phyloP scores from a whole-genome alignment of 2,797 vertebrate species.

The Xenentodon cancila region DNA sequence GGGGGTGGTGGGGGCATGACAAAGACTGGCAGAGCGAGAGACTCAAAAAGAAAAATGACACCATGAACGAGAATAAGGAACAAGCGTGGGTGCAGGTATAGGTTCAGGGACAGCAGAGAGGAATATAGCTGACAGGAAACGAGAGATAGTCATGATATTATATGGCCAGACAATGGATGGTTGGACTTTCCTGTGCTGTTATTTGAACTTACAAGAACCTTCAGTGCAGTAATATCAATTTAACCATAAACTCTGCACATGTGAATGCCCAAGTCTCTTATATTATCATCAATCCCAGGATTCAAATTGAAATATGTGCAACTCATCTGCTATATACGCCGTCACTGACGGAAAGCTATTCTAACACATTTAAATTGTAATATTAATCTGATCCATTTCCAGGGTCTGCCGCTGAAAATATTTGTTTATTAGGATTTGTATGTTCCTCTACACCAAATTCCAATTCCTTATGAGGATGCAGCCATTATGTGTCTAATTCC shows the following conservation, averaged over 20 bases:
- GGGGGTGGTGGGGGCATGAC: constrained; percentile 58
- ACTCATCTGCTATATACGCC: constrained; percentile 49
- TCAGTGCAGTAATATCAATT: constrained; percentile 54
- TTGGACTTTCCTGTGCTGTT: constrained; percentile 35
- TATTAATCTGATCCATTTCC: constrained; percentile 9
- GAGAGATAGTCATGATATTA: constrained; percentile 51
- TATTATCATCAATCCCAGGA: constrained; percentile 69
- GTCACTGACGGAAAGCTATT: constrained; percentile 46
- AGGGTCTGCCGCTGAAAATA: no score
- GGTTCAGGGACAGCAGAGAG: constrained; percentile 52
- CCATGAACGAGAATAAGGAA: constrained; percentile 57
- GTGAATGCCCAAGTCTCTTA: constrained; percentile 34
- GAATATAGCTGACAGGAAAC: constrained; percentile 49
- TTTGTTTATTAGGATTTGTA: constrained; percentile 26
- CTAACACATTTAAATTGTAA: constrained; percentile 35
- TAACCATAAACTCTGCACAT: constrained; percentile 52
- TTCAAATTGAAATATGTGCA: constrained; percentile 74
- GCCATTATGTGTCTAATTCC: constrained; percentile 43
- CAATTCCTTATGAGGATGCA: constrained; percentile 13
- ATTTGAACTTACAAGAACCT: constrained; percentile 17
- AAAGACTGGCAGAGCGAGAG: constrained; percentile 70
- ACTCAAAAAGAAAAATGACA: constrained; percentile 71
- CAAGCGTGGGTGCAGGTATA: constrained; percentile 36
- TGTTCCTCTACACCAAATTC: constrained; percentile 25
- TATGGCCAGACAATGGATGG: constrained; percentile 40